phyloP scores from a whole-genome alignment of 2,797 vertebrate genomes.

The Selene dorsalis region DNA sequence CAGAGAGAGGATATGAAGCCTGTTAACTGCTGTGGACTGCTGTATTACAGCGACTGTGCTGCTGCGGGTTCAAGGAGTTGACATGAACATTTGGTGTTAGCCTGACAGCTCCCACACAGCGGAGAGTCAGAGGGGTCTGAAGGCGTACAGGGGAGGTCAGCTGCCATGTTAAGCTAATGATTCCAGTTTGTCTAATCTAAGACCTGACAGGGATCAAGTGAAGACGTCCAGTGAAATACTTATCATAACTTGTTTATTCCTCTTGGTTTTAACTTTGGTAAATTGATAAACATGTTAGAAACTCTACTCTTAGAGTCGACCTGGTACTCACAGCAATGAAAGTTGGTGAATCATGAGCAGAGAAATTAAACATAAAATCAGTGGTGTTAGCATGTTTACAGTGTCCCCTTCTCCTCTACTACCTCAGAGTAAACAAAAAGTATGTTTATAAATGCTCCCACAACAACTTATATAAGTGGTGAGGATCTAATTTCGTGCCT shows the following conservation, averaged over 20 bases:
- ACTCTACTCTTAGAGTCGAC: background rate
- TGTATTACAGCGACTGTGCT: slow-evolving; percentile 14
- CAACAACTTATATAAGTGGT: background rate
- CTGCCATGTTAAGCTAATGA: slow-evolving; percentile 43
- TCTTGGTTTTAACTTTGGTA: background rate
- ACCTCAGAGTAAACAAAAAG: too few relatives aligned
- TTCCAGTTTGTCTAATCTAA: slow-evolving; percentile 22
- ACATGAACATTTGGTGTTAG: slow-evolving; percentile 55
- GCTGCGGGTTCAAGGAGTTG: slow-evolving; percentile 32
- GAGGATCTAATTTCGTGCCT: background rate
- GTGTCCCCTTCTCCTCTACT: background rate
- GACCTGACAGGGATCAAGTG: slow-evolving; percentile 9
- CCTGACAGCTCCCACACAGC: slow-evolving; percentile 63
- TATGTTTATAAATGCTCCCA: background rate
- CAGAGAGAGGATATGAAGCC: slow-evolving; percentile 50
- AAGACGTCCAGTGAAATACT: slow-evolving; percentile 3
- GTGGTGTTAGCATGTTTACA: background rate
- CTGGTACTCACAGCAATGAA: too few relatives aligned
- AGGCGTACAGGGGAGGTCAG: slow-evolving; percentile 46
- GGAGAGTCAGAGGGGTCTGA: slow-evolving; percentile 55
- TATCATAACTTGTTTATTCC: background rate
- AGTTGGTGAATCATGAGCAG: background rate
- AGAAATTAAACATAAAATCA: background rate
- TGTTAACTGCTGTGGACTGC: slow-evolving; percentile 44
- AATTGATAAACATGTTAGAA: background rate